Base-by-base conservation (phyloP, 2,797 vertebrate species). In the Danio aesculapii region DNA sequence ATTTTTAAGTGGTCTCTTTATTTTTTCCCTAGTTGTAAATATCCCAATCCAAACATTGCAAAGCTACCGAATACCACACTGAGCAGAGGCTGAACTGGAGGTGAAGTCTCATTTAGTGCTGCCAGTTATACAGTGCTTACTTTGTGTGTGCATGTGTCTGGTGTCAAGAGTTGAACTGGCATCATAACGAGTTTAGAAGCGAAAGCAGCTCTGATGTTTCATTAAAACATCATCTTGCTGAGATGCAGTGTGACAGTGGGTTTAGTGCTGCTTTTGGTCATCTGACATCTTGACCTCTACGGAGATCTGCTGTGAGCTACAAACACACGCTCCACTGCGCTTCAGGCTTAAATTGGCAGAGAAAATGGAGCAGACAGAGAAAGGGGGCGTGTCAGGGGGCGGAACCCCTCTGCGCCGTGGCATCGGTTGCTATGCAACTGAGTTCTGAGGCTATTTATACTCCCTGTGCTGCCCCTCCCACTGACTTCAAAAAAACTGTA, bases 371-470 rank as follows among this genome's bases (percentile, higher is more conserved):
- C 88, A 88, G 90, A 92, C 88, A 84, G 92, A 93, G 93, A 93
- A 94, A 86, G 93, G 92, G 92, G 94, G 94, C 93, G 93, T 95
- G 94, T 92, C 82, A 82, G 87, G 90, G 85, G 94, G 93, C 89
- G 92, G 92, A 92, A 91, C 92, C 91, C 91, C 92, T 93, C 93
- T 59, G 91, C 88, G 90, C 92, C 91, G 93, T 95, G 93, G 94
- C 94, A 94, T 95, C 92, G 85, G 94, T 95, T 94, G 94, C 94
- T 92, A 94, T 91, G 94, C 94, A 94, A 95, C 94, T 92, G 91
- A 88, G 91, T 90, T 91, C 91, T 87, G 90, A 93, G 93, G 92
- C 94, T 95, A 95, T 95, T 95, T 95, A 94, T 95, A 94, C 91
- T 90, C 92, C 90, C 90, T 90, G 87, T 90, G 91, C 89, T 88